Percentiles rank a stretch among this genome's conserved stretches.
Conservation (phyloP, 2,113 vertebrate species). For the Numida meleagris region DNA sequence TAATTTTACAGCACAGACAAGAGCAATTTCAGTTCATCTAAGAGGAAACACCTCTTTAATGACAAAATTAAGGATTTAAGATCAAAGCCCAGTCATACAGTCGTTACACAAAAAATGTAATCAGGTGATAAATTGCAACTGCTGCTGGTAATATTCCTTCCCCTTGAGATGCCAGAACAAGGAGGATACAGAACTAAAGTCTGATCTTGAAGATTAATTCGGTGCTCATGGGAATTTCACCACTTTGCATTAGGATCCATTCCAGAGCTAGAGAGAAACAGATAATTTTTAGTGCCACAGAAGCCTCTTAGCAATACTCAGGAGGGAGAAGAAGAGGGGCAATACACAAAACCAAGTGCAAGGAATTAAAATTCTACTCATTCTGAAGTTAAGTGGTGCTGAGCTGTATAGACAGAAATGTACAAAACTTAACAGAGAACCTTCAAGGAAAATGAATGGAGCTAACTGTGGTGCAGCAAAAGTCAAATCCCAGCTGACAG, state of each 20-base stretch:
- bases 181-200: neutral
- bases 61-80: conserved; percentile 49
- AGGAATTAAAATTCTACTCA: neutral
- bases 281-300: neutral
- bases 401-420: neutral
- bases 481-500: neutral
- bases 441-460: neutral
- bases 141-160: neutral
- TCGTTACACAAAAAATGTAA: neutral
- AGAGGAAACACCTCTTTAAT: conserved; percentile 56
- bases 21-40: conserved; percentile 52
- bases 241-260: neutral
- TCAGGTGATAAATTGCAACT: neutral
- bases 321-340: neutral
- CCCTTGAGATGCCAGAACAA: neutral
- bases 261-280: neutral
- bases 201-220: neutral
- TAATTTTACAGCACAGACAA: conserved; percentile 46
- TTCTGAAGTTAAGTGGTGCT: neutral
- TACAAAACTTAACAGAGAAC: neutral
- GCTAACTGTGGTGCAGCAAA: neutral
- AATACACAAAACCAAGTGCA: neutral
- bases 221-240: neutral
- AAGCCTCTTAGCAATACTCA: neutral
- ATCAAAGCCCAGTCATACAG: neutral